A percentile compares a stretch with the other conserved stretches of the same genome.
These are phyloP conservation scores for Strigops habroptila DNA, from an alignment of 2,113 vertebrate genomes.

Conservation along the genomic window DNA sequence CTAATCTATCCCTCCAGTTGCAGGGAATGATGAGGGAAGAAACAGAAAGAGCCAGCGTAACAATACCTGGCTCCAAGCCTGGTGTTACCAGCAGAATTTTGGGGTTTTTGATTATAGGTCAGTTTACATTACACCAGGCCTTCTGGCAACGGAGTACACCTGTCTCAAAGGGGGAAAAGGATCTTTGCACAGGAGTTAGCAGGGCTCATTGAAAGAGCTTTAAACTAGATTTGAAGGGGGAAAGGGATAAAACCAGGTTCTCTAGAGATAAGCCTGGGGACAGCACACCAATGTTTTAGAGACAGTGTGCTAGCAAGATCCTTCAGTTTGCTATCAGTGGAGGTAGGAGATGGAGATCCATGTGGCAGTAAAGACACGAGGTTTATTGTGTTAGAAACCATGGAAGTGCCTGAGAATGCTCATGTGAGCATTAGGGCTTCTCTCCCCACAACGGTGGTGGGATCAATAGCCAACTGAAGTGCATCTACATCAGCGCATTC, in stretches of 20 bases:
- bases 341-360: background rate
- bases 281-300: background rate
- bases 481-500: background rate
- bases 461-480: background rate
- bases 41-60: background rate
- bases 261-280: background rate
- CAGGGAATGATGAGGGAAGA: background rate
- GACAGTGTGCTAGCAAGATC: background rate
- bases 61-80: background rate
- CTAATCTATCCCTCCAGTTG: background rate
- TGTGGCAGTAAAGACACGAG: background rate
- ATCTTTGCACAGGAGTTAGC: background rate
- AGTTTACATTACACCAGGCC: background rate
- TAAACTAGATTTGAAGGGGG: background rate
- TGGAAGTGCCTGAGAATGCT: no score
- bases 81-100: background rate
- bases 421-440: no score
- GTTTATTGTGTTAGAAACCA: no score
- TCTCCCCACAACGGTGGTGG: background rate
- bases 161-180: background rate
- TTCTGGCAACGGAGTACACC: background rate
- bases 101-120: background rate
- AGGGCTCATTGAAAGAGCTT: background rate
- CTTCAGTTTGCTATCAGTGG: background rate
- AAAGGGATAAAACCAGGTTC: background rate